phyloP scores from a whole-genome alignment of 2,888 invertebrate genomes.

The Theodoxus fluviatilis region DNA sequence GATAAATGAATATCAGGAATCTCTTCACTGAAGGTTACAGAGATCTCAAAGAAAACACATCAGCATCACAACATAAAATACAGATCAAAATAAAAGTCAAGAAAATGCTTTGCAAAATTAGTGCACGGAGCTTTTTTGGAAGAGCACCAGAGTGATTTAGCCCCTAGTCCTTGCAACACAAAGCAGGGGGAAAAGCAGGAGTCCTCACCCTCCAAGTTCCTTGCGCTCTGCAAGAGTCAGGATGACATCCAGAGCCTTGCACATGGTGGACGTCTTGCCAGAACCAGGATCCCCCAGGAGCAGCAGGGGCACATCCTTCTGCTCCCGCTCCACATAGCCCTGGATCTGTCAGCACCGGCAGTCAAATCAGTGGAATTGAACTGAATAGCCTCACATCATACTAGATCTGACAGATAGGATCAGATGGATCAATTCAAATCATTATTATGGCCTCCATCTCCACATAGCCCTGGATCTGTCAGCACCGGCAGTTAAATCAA shows the following conservation, averaged over 20 bases:
- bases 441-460: constrained; percentile 33
- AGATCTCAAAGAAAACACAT: too few relatives aligned
- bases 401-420: too few relatives aligned
- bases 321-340: constrained; percentile 51
- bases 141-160: constrained; percentile 23
- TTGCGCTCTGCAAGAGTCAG: constrained; percentile 39
- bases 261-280: constrained; percentile 62
- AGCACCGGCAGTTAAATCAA: too few relatives aligned
- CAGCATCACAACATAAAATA: too few relatives aligned
- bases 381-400: too few relatives aligned
- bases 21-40: too few relatives aligned
- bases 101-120: not conserved
- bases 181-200: not conserved
- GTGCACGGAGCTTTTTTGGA: constrained; percentile 31
- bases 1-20: too few relatives aligned
- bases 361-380: too few relatives aligned
- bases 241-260: constrained; percentile 51
- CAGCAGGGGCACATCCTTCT: constrained; percentile 58
- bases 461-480: constrained; percentile 56
- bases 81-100: not conserved
- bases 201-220: constrained; percentile 40
- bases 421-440: not conserved
- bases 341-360: constrained; percentile 55
- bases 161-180: not conserved
- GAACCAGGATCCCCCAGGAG: constrained; percentile 58